Conservation (phyloP, 2,888 invertebrate genomes). For the Melikaiella ostensackeni region DNA sequence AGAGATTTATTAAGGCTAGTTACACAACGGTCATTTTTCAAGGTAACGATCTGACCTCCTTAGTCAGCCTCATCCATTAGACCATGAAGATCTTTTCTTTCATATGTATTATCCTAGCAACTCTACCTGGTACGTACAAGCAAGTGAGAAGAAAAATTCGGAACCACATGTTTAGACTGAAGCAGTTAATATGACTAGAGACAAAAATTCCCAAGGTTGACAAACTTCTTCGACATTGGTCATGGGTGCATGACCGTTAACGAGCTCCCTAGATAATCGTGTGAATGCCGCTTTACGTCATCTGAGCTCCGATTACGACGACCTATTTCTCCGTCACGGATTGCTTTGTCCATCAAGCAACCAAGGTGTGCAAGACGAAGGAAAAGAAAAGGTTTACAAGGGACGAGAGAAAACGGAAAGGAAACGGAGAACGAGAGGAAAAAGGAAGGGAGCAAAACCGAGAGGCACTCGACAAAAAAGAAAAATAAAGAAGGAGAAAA, state of each 20-base stretch:
- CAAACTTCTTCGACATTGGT: conserved; percentile 59
- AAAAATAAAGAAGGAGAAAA: conserved; percentile 1
- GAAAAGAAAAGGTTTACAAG: conserved; percentile 12
- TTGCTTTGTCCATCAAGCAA: conserved; percentile 33
- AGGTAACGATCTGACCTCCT: conserved; percentile 50
- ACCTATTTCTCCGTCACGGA: conserved; percentile 48
- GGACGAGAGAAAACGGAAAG: conserved; percentile 19
- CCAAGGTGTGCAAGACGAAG: conserved; percentile 30
- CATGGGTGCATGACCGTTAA: conserved; percentile 61
- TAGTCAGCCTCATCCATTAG: conserved; percentile 22
- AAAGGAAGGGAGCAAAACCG: conserved; percentile 4
- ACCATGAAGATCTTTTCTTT: background rate
- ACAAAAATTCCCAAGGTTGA: conserved; percentile 63
- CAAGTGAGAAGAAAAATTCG: too few species aligned
- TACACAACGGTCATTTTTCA: conserved; percentile 46
- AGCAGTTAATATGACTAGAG: conserved; percentile 25
- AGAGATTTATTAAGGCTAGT: conserved; percentile 46
- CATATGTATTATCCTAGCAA: too few species aligned
- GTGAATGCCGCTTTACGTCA: conserved; percentile 43
- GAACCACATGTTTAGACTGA: background rate
- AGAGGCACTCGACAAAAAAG: conserved; percentile 26
- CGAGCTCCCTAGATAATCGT: conserved; percentile 41
- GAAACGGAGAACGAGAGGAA: conserved; percentile 4
- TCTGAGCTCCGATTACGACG: conserved; percentile 31
- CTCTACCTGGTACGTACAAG: too few species aligned